phyloP scores from a whole-genome alignment of 2,888 invertebrate genomes.

The Caenorhabditis doughertyi region DNA sequence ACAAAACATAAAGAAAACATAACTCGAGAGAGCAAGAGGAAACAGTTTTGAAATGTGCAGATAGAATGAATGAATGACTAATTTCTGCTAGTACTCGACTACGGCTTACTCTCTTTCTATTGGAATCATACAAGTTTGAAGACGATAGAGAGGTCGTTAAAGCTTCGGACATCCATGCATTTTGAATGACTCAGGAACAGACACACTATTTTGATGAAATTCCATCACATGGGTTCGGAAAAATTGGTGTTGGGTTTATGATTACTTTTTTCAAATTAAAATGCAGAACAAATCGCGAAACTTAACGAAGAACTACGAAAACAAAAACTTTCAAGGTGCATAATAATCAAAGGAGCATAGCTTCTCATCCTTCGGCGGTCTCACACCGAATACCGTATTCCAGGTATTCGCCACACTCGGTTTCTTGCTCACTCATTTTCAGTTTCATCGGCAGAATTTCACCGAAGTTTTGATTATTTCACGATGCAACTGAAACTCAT shows the following conservation, averaged over 20 bases:
- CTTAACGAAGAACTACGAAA: constrained; percentile 3
- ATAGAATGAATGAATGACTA: constrained; percentile 48
- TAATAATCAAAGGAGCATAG: constrained; percentile 22
- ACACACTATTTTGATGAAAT: constrained; percentile 8
- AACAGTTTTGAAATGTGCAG: constrained; percentile 10
- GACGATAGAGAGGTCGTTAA: constrained; percentile 30
- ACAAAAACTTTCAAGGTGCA: constrained; percentile 24
- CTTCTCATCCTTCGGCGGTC: background rate
- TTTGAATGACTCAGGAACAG: constrained; percentile 25
- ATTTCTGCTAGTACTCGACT: constrained; percentile 45
- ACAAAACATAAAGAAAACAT: constrained; percentile 9
- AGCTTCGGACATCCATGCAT: constrained; percentile 43
- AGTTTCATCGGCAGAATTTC: background rate
- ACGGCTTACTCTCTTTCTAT: constrained; percentile 9
- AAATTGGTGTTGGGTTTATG: background rate
- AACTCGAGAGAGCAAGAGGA: constrained; percentile 3
- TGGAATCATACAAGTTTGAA: constrained; percentile 46
- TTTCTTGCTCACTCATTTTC: no score
- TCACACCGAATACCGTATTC: constrained; percentile 19
- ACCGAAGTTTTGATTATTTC: background rate
- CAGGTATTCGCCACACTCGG: no score
- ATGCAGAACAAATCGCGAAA: background rate
- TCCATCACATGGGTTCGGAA: constrained; percentile 26
- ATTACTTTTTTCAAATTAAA: background rate
- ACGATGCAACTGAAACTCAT: constrained; percentile 45